Conservation (phyloP, 53 echinoderm and acorn worm genomes). For the Pentamera pediparva region DNA sequence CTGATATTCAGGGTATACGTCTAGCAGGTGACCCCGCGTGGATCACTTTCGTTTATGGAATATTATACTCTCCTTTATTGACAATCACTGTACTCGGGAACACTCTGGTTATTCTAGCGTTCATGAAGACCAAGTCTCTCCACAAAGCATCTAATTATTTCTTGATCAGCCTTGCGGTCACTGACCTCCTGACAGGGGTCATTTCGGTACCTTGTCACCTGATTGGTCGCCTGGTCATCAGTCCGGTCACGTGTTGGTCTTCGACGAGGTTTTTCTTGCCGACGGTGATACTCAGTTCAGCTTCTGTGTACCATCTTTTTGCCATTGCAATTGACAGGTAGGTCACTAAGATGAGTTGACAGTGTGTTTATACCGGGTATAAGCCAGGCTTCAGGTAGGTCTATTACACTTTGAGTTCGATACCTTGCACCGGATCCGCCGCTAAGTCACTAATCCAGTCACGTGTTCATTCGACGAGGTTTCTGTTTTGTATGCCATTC, state of each 20-base stretch:
- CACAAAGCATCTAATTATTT: constrained; percentile 10
- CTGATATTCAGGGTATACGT: too few relatives aligned
- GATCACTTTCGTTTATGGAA: too few relatives aligned
- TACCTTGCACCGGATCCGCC: too few relatives aligned
- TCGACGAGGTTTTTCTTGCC: neutral
- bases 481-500: too few relatives aligned
- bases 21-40: too few relatives aligned
- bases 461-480: too few relatives aligned
- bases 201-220: constrained; percentile 4
- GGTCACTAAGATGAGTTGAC: too few relatives aligned
- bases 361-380: too few relatives aligned
- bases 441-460: too few relatives aligned
- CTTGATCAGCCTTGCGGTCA: constrained; percentile 6
- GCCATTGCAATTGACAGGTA: constrained; percentile 26
- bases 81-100: neutral
- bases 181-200: neutral
- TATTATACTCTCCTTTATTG: too few relatives aligned
- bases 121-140: neutral
- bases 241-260: neutral
- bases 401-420: too few relatives aligned
- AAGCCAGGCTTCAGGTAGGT: too few relatives aligned
- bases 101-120: constrained; percentile 5
- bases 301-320: constrained; percentile 4
- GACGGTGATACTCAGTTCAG: neutral
- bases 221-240: constrained; percentile 7